phyloP scores from a whole-genome alignment of 2,888 invertebrate species.

The Balanococcus diminutus region DNA sequence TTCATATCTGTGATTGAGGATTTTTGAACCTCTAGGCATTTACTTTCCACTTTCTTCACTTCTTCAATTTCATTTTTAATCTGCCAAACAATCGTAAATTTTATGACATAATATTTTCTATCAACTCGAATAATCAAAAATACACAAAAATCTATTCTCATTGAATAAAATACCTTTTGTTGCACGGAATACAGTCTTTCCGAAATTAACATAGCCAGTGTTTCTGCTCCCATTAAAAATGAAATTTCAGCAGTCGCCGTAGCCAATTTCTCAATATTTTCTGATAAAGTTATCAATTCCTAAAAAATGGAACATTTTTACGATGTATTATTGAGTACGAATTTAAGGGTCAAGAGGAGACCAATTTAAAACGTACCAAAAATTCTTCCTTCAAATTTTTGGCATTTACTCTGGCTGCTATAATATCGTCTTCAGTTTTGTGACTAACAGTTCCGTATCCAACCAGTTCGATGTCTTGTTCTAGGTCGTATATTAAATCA shows the following conservation, averaged over 20 bases:
- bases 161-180: not conserved
- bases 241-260: not conserved
- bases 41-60: not conserved
- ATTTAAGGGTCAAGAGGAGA: not conserved
- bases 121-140: not conserved
- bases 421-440: not conserved
- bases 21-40: slow-evolving; percentile 1
- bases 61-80: slow-evolving; percentile 16
- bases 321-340: not conserved
- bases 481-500: not conserved
- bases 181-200: slow-evolving; percentile 5
- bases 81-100: not conserved
- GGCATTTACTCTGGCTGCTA: not conserved
- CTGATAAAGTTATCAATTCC: slow-evolving; percentile 1
- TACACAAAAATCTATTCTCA: too few species aligned
- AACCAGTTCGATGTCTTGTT: not conserved
- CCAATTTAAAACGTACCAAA: not conserved
- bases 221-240: not conserved
- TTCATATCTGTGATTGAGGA: not conserved
- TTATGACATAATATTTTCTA: not conserved
- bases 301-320: not conserved
- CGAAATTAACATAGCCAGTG: not conserved
- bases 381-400: slow-evolving; percentile 10
- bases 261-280: slow-evolving; percentile 9
- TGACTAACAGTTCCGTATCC: not conserved